Evolutionary conservation across 1,140 invertebrate genomes (phyloP).

Genomic region (Calosoma granatense): DNA sequence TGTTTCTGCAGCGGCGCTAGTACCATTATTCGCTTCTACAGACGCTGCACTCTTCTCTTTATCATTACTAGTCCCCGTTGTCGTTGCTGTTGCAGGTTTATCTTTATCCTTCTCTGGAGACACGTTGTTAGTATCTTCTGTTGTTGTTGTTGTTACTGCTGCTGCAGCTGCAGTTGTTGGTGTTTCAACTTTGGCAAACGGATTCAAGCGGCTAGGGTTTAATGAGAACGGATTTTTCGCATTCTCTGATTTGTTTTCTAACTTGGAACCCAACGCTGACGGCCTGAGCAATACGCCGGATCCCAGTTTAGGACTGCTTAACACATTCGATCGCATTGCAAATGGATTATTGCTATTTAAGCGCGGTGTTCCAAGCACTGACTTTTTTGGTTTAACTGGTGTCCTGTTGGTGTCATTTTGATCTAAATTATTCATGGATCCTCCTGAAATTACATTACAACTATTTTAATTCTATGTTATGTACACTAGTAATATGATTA

Average conservation of each 20-base stretch:
- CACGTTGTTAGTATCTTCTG: not conserved
- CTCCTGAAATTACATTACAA: not conserved
- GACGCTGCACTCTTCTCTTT: constrained; percentile 17
- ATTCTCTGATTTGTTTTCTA: constrained; percentile 6
- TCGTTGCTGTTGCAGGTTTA: constrained; percentile 17
- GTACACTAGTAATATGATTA: too few relatives aligned
- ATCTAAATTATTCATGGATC: not conserved
- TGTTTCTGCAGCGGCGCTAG: constrained; percentile 17
- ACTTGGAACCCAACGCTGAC: constrained; percentile 14
- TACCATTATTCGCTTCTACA: not conserved
- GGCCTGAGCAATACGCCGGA: constrained; percentile 17
- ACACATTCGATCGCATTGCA: not conserved
- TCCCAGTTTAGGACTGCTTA: constrained; percentile 11
- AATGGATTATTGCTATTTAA: constrained; percentile 14
- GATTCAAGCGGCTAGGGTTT: constrained; percentile 29
- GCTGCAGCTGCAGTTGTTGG: constrained; percentile 12
- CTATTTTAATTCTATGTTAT: too few relatives aligned
- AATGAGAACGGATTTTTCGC: constrained; percentile 17
- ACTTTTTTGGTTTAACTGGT: constrained; percentile 24
- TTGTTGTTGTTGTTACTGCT: not conserved
- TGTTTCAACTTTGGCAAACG: constrained; percentile 20
- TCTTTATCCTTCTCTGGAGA: constrained; percentile 14
- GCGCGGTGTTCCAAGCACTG: constrained; percentile 16
- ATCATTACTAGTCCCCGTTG: constrained; percentile 19
- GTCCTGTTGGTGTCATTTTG: constrained; percentile 20